Evolutionary conservation across 2,113 vertebrate species (phyloP).

Genomic region (Anarrhichthys ocellatus): DNA sequence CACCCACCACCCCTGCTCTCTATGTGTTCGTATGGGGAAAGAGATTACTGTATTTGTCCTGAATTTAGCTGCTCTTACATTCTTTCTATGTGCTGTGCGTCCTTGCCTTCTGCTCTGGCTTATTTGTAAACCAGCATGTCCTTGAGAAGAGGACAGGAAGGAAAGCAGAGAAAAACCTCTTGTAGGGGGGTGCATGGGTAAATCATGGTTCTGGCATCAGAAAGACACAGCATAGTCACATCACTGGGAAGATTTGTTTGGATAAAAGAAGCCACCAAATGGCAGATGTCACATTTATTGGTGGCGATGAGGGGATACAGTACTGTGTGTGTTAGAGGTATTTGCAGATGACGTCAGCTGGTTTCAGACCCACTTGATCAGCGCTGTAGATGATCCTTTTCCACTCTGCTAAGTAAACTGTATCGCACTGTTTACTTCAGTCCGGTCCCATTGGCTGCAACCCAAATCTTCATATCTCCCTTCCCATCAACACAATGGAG

Average conservation of each 20-base stretch:
- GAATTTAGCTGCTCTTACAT: conserved; percentile 17
- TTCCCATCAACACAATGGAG: conserved; percentile 55
- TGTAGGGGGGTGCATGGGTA: not conserved
- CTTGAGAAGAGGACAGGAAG: conserved; percentile 31
- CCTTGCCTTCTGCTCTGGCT: conserved; percentile 35
- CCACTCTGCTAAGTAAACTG: conserved; percentile 69
- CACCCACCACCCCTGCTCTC: conserved; percentile 18
- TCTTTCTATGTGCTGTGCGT: conserved; percentile 20
- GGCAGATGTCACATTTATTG: conserved; percentile 23
- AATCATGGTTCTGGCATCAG: conserved; percentile 1
- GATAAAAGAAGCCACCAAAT: conserved; percentile 23
- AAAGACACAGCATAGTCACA: conserved; percentile 6
- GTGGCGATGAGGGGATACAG: conserved; percentile 2
- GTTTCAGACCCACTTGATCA: conserved; percentile 24
- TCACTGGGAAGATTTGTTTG: not conserved
- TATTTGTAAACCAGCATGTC: conserved; percentile 40
- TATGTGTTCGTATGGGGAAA: conserved; percentile 28
- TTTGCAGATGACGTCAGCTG: conserved; percentile 47
- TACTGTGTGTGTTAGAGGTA: conserved; percentile 2
- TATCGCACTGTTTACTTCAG: conserved; percentile 62
- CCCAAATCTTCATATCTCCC: conserved; percentile 51
- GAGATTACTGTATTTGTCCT: conserved; percentile 45
- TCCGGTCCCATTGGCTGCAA: conserved; percentile 38
- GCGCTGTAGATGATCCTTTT: conserved; percentile 50
- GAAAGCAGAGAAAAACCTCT: conserved; percentile 23